Evolutionary conservation across 2,113 vertebrate species (phyloP).

Genomic region (Gallinago undulata): DNA sequence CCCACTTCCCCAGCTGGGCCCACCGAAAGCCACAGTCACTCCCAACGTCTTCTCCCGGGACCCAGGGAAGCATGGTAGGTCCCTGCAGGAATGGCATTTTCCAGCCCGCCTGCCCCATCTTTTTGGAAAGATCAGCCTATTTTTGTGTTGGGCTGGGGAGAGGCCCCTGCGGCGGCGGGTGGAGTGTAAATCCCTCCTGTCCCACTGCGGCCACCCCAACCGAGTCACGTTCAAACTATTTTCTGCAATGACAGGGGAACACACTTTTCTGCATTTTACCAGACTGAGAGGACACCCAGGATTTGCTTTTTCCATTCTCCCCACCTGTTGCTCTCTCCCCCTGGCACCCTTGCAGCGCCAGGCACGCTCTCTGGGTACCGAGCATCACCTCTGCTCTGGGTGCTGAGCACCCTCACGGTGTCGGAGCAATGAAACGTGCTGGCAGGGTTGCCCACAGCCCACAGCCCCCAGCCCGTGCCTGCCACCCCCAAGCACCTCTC

Average conservation of each 20-base stretch:
- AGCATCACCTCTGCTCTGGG: neutral
- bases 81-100: slow-evolving; percentile 27
- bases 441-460: neutral
- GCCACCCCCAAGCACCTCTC: rapidly evolving
- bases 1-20: neutral
- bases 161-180: neutral
- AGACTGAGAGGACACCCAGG: neutral
- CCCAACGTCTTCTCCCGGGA: neutral
- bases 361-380: rapidly evolving
- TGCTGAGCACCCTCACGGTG: rapidly evolving
- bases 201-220: slow-evolving; percentile 12
- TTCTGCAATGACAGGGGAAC: neutral
- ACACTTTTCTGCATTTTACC: neutral
- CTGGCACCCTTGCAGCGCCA: too few relatives aligned
- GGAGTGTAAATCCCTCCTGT: slow-evolving; percentile 38
- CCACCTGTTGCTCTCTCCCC: neutral
- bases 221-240: slow-evolving; percentile 42
- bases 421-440: rapidly evolving
- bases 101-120: neutral
- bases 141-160: neutral
- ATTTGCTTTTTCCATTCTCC: neutral
- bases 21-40: neutral
- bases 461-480: rapidly evolving
- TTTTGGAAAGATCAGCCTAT: slow-evolving; percentile 25
- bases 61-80: neutral